Base-by-base conservation (phyloP, 2,113 vertebrate genomes). In the Eretmochelys imbricata region DNA sequence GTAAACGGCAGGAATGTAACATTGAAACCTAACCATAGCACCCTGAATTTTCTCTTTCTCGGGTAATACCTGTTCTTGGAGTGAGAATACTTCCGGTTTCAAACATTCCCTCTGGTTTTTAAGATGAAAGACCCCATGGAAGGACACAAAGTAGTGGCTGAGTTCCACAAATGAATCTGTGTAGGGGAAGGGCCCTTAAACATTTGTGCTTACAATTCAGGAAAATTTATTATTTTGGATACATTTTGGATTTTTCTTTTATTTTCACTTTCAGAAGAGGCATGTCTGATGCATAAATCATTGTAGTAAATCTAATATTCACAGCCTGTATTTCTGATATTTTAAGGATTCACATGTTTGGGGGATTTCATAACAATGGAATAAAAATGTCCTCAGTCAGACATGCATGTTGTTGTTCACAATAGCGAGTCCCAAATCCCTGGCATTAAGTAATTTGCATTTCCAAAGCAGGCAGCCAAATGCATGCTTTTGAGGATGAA, bases 21-120 rank as follows among this genome's bases (percentile, higher is more conserved):
- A 0, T 10, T 31, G 17, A 55, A 19, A 50, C 10, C 35, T 1
- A 8, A 2, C 2, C 1, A 29, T 12, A 20, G 5, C 0, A 22
- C 31, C 6, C 53, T 53, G 27, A 17, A 72, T 72, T 2, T 2
- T 3, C 19, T 13, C 57, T 10, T 76, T 80, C 53, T 80, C n/a
- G 25, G 79, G n/a, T 22, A 10, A 6, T 8, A 29, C 22, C 16
- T 22, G 14, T 5, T 4, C 0, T 4, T 31, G 24, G 31, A 50
- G 5, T 53, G 5, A 62, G 65, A 50, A 31, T n/a, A 42, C 11
- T n/a, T n/a, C 25, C 2, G 3, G 25, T 5, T 69, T 31, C 31
- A 7, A 0, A 1, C 1, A 16, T 8, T 50, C 5, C 46, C 51
- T 42, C 42, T 27, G 27, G 20, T 17, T 1, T 35, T 91, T 29